Conservation (phyloP, 2,888 invertebrate genomes). For the Acleris laterana region DNA sequence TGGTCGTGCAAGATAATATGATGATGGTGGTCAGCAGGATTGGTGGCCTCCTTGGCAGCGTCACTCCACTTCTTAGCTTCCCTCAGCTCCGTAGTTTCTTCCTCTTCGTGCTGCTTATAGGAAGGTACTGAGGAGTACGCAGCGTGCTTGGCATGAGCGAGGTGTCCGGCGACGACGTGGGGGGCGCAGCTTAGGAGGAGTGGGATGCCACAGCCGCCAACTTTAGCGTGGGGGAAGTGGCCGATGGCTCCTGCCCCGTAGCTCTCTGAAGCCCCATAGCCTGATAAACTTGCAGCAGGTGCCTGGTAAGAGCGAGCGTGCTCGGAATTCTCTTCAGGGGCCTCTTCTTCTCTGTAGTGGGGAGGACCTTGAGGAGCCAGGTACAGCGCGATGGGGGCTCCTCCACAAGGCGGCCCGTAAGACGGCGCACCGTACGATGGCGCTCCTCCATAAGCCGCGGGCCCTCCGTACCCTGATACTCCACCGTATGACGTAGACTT, state of each 20-base stretch:
- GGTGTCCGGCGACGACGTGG: constrained; percentile 46
- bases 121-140: constrained; percentile 37
- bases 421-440: constrained; percentile 19
- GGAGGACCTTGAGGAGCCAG: constrained; percentile 35
- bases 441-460: constrained; percentile 1
- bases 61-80: constrained; percentile 34
- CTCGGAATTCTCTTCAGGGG: constrained; percentile 29
- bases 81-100: constrained; percentile 33
- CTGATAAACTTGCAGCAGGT: neutral
- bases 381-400: constrained; percentile 41
- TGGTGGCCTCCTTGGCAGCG: constrained; percentile 9
- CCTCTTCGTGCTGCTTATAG: constrained; percentile 38
- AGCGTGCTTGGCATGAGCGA: constrained; percentile 36
- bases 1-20: constrained; percentile 19
- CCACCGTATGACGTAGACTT: constrained; percentile 38
- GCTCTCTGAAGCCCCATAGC: constrained; percentile 12
- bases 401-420: constrained; percentile 28
- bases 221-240: constrained; percentile 46
- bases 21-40: constrained; percentile 21
- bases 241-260: constrained; percentile 41
- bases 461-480: constrained; percentile 6
- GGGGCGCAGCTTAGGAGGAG: constrained; percentile 53
- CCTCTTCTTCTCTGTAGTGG: constrained; percentile 43
- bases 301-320: constrained; percentile 34
- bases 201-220: constrained; percentile 47